A percentile compares a stretch with the other conserved stretches of the same genome.
Evolutionary conservation across 2,113 vertebrate species (phyloP).

Genomic region (Aleadryas rufinucha): DNA sequence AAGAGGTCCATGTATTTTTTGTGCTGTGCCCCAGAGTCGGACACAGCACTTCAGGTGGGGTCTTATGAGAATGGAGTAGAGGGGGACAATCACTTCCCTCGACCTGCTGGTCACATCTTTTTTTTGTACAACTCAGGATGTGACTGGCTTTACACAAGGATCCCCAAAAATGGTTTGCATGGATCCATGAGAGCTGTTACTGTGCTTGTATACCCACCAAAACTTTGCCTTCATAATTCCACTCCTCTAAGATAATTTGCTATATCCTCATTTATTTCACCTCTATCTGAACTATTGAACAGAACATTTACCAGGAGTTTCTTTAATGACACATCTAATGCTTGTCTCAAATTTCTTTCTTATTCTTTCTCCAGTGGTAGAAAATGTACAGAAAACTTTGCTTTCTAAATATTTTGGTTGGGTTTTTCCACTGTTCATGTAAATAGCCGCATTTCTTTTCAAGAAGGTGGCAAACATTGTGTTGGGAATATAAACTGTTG

Average conservation of each 20-base stretch:
- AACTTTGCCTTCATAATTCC: neutral
- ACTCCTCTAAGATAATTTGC: neutral
- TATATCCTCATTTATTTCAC: neutral
- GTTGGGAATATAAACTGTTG: neutral
- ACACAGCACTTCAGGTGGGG: fast-evolving
- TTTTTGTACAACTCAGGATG: neutral
- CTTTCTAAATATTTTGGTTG: neutral
- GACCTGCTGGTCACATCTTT: fast-evolving
- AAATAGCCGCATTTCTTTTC: neutral
- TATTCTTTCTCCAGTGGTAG: neutral
- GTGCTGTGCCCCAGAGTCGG: neutral
- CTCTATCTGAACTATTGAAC: neutral
- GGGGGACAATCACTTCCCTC: neutral
- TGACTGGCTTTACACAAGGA: neutral
- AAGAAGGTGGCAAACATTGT: neutral
- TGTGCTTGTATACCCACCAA: neutral
- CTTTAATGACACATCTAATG: neutral
- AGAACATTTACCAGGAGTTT: neutral
- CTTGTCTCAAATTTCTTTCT: neutral
- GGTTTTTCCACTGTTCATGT: neutral
- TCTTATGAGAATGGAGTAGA: neutral
- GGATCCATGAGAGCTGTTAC: neutral
- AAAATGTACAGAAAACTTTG: neutral
- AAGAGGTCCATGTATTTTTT: neutral
- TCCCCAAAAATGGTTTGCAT: neutral